Percentiles rank a stretch among this genome's conserved stretches.
Evolutionary conservation across 2,797 vertebrate genomes (phyloP).

Genomic region (Epinephelus malabaricus): DNA sequence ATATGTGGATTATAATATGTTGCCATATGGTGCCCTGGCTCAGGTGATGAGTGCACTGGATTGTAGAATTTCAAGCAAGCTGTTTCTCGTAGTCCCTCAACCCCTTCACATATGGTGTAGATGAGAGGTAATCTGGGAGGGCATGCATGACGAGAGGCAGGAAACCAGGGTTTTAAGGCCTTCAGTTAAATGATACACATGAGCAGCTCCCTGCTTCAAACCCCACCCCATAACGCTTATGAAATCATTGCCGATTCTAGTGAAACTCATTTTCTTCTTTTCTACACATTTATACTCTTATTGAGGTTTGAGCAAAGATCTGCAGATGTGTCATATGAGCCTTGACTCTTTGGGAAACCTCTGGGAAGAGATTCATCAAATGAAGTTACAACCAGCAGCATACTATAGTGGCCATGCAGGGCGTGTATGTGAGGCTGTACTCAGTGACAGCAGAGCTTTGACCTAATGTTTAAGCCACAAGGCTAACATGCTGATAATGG

Average conservation of each 20-base stretch:
- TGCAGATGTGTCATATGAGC: not conserved
- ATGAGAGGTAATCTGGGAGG: slow-evolving; percentile 36
- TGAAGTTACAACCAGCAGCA: not conserved
- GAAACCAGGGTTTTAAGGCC: slow-evolving; percentile 1
- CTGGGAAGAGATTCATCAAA: not conserved
- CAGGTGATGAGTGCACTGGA: slow-evolving; percentile 29
- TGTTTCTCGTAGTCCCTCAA: slow-evolving; percentile 49
- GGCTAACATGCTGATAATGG: too few relatives aligned
- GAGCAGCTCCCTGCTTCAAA: slow-evolving; percentile 10
- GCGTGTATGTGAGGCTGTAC: too few relatives aligned
- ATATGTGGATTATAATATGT: not conserved
- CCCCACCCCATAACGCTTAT: not conserved
- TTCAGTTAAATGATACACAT: not conserved
- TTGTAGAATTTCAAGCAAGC: slow-evolving; percentile 40
- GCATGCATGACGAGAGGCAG: slow-evolving; percentile 10
- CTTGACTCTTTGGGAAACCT: not conserved
- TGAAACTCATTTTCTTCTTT: not conserved
- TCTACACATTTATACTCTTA: not conserved
- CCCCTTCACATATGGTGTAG: slow-evolving; percentile 65
- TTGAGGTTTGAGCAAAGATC: not conserved
- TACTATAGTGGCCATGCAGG: too few relatives aligned
- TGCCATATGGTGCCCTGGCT: slow-evolving; percentile 30
- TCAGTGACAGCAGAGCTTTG: not conserved
- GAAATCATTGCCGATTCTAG: not conserved
- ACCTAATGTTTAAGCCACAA: not conserved